Evolutionary conservation across 2,797 vertebrate genomes (phyloP).

Genomic region (Neopelma chrysocephalum): DNA sequence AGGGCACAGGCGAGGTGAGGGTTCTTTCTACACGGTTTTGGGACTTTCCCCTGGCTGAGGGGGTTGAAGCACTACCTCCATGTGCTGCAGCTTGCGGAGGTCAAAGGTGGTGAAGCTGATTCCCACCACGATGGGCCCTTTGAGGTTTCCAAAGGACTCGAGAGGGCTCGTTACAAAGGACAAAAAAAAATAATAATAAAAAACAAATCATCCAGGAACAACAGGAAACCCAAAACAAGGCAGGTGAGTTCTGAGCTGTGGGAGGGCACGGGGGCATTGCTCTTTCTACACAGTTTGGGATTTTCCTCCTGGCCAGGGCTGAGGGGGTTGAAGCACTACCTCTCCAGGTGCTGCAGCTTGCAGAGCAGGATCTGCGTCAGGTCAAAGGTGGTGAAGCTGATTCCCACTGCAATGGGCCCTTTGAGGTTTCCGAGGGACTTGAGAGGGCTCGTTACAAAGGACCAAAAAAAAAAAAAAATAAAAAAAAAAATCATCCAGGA

Average conservation of each 20-base stretch:
- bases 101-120: no score
- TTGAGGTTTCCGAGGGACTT: no score
- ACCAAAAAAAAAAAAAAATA: no score
- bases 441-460: neutral
- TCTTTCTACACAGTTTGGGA: neutral
- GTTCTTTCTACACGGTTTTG: no score
- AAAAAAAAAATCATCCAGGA: neutral
- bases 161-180: neutral
- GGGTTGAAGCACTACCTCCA: no score
- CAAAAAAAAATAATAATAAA: no score
- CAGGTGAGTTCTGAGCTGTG: neutral
- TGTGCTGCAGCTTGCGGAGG: no score
- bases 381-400: constrained; percentile 96
- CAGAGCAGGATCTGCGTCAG: constrained; percentile 86
- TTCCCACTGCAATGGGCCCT: no score
- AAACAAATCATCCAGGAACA: neutral
- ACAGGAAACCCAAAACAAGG: no score
- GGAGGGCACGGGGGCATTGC: neutral
- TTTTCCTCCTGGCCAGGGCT: neutral
- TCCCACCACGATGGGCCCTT: no score
- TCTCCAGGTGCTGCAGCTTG: constrained; percentile 78
- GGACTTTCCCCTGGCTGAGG: no score
- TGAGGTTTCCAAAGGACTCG: no score
- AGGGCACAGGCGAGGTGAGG: neutral
- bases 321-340: constrained; percentile 64